Conservation (phyloP, 1,140 invertebrate species). For the Nephila pilipes region DNA sequence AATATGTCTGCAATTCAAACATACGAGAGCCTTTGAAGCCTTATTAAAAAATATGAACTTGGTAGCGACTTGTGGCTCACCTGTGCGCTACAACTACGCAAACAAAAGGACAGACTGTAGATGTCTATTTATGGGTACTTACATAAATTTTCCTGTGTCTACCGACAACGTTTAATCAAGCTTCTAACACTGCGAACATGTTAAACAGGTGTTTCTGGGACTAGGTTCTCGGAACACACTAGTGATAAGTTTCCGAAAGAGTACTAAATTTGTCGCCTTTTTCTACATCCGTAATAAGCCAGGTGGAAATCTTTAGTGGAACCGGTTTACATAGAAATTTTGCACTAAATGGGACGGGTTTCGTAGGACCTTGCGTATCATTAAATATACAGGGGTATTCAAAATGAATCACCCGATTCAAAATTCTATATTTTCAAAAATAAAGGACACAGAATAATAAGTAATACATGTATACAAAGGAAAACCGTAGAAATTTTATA, state of each 20-base stretch:
- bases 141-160: constrained; percentile 31
- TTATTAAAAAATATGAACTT: constrained; percentile 22
- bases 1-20: not conserved
- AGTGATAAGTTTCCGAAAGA: constrained; percentile 21
- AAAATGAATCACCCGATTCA: no score
- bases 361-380: no score
- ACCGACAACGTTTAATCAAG: not conserved
- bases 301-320: not conserved
- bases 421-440: no score
- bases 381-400: no score
- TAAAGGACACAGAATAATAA: no score
- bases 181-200: constrained; percentile 32
- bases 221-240: not conserved
- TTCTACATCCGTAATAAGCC: not conserved
- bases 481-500: no score
- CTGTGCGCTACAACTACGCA: constrained; percentile 5
- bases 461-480: no score
- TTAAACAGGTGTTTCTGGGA: constrained; percentile 34
- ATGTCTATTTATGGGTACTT: constrained; percentile 22
- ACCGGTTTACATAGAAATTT: not conserved
- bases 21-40: not conserved
- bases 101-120: not conserved
- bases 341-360: not conserved
- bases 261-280: constrained; percentile 30
- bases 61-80: constrained; percentile 9